Base-by-base conservation (phyloP, 2,888 invertebrate species). In the Rotaria magnacalcarata region DNA sequence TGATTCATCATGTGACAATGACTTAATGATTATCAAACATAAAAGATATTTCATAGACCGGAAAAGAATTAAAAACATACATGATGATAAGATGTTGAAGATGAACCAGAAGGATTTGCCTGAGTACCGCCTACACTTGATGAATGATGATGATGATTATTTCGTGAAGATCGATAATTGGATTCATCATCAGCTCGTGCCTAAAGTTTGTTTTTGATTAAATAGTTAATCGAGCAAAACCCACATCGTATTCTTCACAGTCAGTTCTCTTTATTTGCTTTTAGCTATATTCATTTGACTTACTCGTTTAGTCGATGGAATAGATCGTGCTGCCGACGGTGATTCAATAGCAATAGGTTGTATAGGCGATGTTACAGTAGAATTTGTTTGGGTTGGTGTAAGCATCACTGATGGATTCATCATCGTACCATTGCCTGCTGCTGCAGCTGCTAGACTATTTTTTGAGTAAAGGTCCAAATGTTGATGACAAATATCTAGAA, bases 401-500 rank as follows among this genome's bases (percentile, higher is more conserved):
- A 43, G n/a, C 47, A 47, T 80, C 21, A 24, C 24, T 47, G 80
- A 47, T 43, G 43, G 47, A 80, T 80, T 80, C 47, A 3, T 47
- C 10, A 80, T 3, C n/a, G 43, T 47, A 24, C 43, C 47, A n/a
- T 43, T 47, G 8, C 47, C 47, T 47, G 47, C 4, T n/a, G 80
- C 47, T 47, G 47, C 4, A 11, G 80, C 21, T 80, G 80, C 47
- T 24, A 47, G n/a, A 80, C 47, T 80, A 47, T 47, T 47, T 27
- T 80, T 87, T 11, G 95, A 95, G 91, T 97, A 97, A 87, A 97
- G 92, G 91, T 97, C 97, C 88, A 97, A 91, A 21, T 94, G 94
- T 92, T 94, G 97, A 92, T 97, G 97, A 89, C 97, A 97, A 88
- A 97, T 96, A 92, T 97, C 97, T 93, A 90, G 47, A 90, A 90